Base-by-base conservation (phyloP, 2,797 vertebrate species). In the Euthynnus affinis region DNA sequence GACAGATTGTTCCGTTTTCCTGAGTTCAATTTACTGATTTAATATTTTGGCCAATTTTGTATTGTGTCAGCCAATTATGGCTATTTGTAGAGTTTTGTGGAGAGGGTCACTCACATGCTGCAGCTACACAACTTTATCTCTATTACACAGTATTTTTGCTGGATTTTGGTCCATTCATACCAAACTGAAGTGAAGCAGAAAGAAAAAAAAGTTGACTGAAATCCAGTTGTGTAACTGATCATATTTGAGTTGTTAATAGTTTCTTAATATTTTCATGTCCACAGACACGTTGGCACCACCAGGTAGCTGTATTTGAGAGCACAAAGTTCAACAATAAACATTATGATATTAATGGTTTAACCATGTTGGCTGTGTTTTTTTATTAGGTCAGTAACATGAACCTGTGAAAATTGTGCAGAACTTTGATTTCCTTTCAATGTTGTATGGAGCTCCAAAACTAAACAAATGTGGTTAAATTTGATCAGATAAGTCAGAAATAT, bases 1-100 rank as follows among this genome's bases (percentile, higher is more conserved):
- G 29, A 22, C 20, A 18, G 0, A 8, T 20, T n/a, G 23, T 52
- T 71, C 6, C 5, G 0, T 42, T 68, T 66, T 42, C 14, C 27
- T 44, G 51, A 79, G 52, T n/a, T 56, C 22, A 18, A 44, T 23
- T 51, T 10, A 23, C 53, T 61, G 8, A 73, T 71, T 65, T 25
- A 17, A 49, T 25, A 17, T 63, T 74, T 44, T 22, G 13, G 2
- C 25, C 13, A 6, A 14, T 64, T 74, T 32, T n/a, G 8, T 32
- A 57, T 9, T 49, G 1, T 23, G 40, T 25, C 27, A 4, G 15
- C 3, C 18, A 53, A 56, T 44, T 2, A 22, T 27, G 13, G 27
- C 9, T 60, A 17, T 52, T 17, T 63, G 4, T 60, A n/a, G 1
- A 27, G 29, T 22, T 73, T 56, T 55, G 23, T 40, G 3, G 8